A percentile compares a stretch with the other conserved stretches of the same genome.
These are phyloP conservation scores for Microctonus hyperodae DNA, from an alignment of 2,888 invertebrate species.

Conservation along the genomic window DNA sequence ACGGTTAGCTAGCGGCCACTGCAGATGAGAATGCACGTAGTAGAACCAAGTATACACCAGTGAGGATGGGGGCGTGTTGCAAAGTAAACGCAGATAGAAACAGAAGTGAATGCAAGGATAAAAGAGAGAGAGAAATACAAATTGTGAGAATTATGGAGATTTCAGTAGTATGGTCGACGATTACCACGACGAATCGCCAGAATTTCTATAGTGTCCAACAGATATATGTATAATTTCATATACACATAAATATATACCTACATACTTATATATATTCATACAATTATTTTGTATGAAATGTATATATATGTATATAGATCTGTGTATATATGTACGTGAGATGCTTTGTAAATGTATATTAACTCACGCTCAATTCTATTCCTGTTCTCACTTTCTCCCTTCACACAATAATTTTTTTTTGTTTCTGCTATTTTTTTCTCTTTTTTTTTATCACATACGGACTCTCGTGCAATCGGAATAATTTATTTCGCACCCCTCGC, in stretches of 20 bases:
- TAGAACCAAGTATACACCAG: not conserved
- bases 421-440: slow-evolving; percentile 14
- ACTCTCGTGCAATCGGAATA: slow-evolving; percentile 29
- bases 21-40: slow-evolving; percentile 25
- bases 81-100: slow-evolving; percentile 20
- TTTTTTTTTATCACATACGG: slow-evolving; percentile 24
- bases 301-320: too few relatives aligned
- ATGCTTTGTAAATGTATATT: slow-evolving; percentile 1
- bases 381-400: not conserved
- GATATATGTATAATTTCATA: slow-evolving; percentile 1
- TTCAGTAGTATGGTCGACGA: slow-evolving; percentile 39
- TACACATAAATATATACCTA: too few relatives aligned
- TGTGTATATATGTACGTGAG: not conserved
- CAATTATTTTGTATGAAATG: not conserved
- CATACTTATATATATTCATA: not conserved
- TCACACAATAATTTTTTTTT: not conserved
- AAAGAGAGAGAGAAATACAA: slow-evolving; percentile 39
- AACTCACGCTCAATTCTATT: slow-evolving; percentile 4
- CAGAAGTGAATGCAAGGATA: not conserved
- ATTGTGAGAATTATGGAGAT: slow-evolving; percentile 54
- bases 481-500: slow-evolving; percentile 22
- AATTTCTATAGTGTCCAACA: slow-evolving; percentile 31
- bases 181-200: slow-evolving; percentile 35
- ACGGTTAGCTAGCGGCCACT: slow-evolving; percentile 5
- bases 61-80: slow-evolving; percentile 14